Percentiles rank a stretch among this genome's conserved stretches.
phyloP scores from a whole-genome alignment of 64 coral and sea anemone genomes.

The Montipora capricornis region DNA sequence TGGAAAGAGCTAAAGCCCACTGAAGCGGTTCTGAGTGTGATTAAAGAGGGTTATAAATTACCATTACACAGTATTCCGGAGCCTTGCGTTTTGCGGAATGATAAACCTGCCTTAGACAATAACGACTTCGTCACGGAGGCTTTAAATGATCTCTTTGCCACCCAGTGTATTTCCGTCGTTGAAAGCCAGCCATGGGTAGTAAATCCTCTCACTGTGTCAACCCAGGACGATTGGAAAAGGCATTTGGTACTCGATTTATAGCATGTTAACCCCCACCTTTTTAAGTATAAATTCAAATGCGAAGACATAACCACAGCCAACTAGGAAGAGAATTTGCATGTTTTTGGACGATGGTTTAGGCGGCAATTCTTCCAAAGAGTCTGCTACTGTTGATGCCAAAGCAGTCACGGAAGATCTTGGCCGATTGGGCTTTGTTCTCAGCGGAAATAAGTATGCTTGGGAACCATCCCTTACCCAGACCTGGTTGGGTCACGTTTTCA shows the following conservation, averaged over 20 bases:
- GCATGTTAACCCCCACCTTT: slow-evolving; percentile 36
- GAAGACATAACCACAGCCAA: slow-evolving; percentile 22
- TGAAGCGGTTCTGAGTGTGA: neutral
- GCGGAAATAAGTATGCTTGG: neutral
- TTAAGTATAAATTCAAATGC: slow-evolving; percentile 20
- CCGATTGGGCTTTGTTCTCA: neutral
- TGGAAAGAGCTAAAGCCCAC: neutral
- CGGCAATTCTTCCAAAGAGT: neutral
- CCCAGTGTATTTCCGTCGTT: neutral
- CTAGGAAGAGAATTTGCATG: slow-evolving; percentile 1
- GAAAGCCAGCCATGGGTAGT: neutral
- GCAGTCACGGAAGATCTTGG: neutral
- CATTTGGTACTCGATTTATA: neutral
- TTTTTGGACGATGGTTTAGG: neutral
- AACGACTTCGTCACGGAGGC: slow-evolving; percentile 7
- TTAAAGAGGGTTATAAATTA: slow-evolving; percentile 58
- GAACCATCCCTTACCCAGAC: neutral
- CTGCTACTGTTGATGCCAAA: neutral
- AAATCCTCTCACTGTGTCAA: slow-evolving; percentile 29
- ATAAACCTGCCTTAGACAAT: slow-evolving; percentile 39
- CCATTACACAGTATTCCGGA: slow-evolving; percentile 52
- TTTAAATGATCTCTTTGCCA: slow-evolving; percentile 42
- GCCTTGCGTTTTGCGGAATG: slow-evolving; percentile 21
- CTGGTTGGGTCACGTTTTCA: neutral
- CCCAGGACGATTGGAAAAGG: neutral